Conservation (phyloP, 2,797 vertebrate genomes). For the Glossophaga mutica region DNA sequence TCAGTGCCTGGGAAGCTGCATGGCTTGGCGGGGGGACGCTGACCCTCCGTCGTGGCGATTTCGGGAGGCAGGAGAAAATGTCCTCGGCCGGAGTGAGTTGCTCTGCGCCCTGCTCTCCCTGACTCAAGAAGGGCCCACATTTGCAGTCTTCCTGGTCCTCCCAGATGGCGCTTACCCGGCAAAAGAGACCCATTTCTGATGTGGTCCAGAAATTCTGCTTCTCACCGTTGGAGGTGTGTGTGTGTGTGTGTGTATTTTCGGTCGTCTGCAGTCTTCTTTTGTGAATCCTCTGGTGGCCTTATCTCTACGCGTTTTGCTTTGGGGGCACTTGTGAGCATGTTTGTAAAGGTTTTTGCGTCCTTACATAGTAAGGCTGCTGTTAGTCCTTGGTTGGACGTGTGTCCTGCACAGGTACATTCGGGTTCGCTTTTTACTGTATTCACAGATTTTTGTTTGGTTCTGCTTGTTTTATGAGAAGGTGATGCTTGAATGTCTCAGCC, state of each 20-base stretch:
- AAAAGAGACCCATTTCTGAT: neutral
- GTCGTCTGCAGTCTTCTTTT: neutral
- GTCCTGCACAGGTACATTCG: neutral
- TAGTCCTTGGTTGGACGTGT: neutral
- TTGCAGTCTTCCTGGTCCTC: neutral
- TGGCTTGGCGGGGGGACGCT: neutral
- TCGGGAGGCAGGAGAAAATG: neutral
- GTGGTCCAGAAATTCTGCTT: neutral
- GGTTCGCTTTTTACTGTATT: neutral
- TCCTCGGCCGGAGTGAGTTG: neutral
- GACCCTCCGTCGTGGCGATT: accelerated
- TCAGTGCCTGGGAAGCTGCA: neutral
- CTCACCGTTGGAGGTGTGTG: neutral
- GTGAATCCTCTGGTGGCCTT: neutral
- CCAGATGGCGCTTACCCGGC: neutral
- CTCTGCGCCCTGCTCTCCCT: too few relatives aligned
- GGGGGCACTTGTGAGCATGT: neutral
- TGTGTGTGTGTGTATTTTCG: neutral
- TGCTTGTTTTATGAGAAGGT: neutral
- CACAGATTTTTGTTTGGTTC: neutral
- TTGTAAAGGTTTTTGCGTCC: neutral
- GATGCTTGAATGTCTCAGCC: neutral
- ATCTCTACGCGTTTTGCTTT: neutral
- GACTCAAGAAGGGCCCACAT: neutral
- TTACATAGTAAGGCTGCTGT: accelerated